phyloP scores from a whole-genome alignment of 2,797 vertebrate species.

The Helostoma temminkii region DNA sequence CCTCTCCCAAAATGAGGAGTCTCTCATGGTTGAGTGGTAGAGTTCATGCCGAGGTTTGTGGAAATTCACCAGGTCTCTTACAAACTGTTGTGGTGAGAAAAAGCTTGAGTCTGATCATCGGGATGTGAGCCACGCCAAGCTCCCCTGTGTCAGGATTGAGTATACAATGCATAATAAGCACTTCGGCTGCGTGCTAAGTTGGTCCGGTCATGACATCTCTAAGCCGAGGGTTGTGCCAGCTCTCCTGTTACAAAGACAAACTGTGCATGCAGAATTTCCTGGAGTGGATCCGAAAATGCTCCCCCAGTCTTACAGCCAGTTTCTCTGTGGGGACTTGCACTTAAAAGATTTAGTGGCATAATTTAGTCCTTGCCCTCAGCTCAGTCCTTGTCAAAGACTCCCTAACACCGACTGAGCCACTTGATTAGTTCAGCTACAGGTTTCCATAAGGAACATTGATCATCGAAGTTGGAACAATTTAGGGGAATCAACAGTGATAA shows the following conservation, averaged over 20 bases:
- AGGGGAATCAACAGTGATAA: conserved; percentile 43
- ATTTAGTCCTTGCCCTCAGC: conserved; percentile 70
- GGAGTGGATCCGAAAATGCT: conserved; percentile 73
- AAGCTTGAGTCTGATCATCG: conserved; percentile 72
- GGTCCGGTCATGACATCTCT: conserved; percentile 82
- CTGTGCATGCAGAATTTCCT: conserved; percentile 83
- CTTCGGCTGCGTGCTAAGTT: conserved; percentile 80
- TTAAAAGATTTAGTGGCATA: conserved; percentile 74
- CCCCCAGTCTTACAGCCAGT: conserved; percentile 65
- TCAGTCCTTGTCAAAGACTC: conserved; percentile 57
- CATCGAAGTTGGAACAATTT: conserved; percentile 28
- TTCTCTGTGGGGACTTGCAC: conserved; percentile 71
- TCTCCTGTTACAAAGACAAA: conserved; percentile 84
- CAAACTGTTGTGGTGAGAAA: conserved; percentile 78
- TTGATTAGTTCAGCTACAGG: conserved; percentile 55
- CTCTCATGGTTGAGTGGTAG: conserved; percentile 77
- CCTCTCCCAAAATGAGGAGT: conserved; percentile 78
- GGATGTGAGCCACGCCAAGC: conserved; percentile 74
- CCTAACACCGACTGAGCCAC: conserved; percentile 51
- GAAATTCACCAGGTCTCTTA: conserved; percentile 83
- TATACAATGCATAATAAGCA: conserved; percentile 82
- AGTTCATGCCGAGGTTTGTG: conserved; percentile 81
- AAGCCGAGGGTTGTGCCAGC: conserved; percentile 74
- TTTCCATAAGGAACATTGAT: conserved; percentile 37
- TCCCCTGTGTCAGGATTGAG: conserved; percentile 79